These are phyloP conservation scores for Todus mexicanus DNA, from an alignment of 2,797 vertebrate species.

Conservation along the genomic window DNA sequence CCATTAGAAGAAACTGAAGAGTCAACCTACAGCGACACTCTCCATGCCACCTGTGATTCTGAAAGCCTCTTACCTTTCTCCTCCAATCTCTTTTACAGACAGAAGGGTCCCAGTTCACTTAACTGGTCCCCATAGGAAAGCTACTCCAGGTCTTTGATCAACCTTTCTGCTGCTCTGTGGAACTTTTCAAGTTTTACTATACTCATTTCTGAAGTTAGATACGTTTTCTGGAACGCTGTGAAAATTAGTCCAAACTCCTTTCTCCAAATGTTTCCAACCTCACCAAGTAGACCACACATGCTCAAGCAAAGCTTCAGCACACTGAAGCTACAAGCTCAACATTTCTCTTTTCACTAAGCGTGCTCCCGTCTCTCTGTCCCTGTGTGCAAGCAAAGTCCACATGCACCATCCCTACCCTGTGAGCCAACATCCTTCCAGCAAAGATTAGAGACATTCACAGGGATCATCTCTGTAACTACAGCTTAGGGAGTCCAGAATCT, in stretches of 20 bases:
- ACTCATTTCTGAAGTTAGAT: background rate
- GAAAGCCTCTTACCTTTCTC: background rate
- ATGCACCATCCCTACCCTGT: background rate
- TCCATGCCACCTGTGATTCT: background rate
- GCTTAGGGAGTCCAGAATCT: background rate
- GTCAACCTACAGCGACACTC: background rate
- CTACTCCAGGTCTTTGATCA: background rate
- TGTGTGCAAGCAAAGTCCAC: background rate
- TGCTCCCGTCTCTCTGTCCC: background rate
- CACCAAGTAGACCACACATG: background rate
- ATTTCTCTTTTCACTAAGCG: background rate
- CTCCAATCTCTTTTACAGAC: background rate
- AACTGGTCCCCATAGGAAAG: background rate
- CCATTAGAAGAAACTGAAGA: background rate
- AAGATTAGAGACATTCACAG: background rate
- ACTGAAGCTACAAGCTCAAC: accelerated
- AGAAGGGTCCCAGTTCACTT: background rate
- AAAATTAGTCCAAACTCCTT: background rate
- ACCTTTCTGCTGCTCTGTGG: background rate
- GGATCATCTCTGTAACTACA: background rate
- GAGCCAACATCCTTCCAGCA: background rate
- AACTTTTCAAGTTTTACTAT: background rate
- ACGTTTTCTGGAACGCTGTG: background rate
- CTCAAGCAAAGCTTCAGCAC: background rate
- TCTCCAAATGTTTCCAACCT: background rate